Evolutionary conservation across 2,113 vertebrate species (phyloP).

Genomic region (Tinamus guttatus): DNA sequence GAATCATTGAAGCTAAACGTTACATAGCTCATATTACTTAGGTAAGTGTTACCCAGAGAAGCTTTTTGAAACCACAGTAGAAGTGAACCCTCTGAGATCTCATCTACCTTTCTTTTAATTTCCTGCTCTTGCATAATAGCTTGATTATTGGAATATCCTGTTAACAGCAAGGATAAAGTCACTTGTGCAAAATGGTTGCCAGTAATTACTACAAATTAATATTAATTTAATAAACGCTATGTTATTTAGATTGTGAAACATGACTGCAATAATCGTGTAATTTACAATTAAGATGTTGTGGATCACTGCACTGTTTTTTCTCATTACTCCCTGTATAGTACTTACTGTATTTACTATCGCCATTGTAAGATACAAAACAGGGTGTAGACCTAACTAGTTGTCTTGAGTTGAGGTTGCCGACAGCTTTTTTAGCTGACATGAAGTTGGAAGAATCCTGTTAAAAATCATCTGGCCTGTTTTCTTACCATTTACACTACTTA

Average conservation of each 20-base stretch:
- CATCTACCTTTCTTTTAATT: background rate
- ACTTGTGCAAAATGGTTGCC: background rate
- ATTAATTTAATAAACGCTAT: background rate
- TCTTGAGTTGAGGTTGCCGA: background rate
- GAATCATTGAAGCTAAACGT: background rate
- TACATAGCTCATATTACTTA: background rate
- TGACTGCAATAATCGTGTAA: background rate
- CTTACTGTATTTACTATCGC: too few relatives aligned
- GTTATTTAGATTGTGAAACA: background rate
- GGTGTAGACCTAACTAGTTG: background rate
- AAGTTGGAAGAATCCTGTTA: background rate
- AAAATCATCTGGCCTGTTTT: background rate
- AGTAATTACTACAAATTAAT: background rate
- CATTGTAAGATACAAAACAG: background rate
- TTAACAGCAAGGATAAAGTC: background rate
- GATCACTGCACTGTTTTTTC: fast-evolving
- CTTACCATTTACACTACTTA: background rate
- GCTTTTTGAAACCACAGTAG: background rate
- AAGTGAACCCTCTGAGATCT: background rate
- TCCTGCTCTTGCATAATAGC: background rate
- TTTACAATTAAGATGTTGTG: background rate
- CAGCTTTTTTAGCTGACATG: background rate
- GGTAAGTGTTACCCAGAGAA: background rate
- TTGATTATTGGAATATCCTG: background rate
- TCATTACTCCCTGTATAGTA: fast-evolving